These are phyloP conservation scores for Sericinus montela DNA, from an alignment of 2,888 invertebrate species.

Conservation along the genomic window DNA sequence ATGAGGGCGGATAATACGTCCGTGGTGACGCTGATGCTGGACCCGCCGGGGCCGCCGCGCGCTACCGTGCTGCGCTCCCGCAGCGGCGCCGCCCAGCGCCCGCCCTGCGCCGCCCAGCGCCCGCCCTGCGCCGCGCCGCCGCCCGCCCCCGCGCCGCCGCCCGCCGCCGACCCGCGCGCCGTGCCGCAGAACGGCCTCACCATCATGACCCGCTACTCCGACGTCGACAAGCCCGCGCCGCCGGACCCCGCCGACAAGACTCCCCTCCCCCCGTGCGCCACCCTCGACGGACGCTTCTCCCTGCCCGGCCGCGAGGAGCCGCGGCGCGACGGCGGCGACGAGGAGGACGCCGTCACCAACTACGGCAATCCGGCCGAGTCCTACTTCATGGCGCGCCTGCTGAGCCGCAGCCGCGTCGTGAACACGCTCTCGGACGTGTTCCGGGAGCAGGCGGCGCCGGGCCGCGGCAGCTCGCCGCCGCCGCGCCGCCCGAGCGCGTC, in stretches of 20 bases:
- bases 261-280: constrained; percentile 56
- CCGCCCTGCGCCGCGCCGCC: constrained; percentile 71
- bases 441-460: constrained; percentile 46
- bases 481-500: constrained; percentile 23
- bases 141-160: constrained; percentile 28
- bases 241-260: constrained; percentile 32
- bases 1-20: constrained; percentile 98
- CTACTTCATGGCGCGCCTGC: constrained; percentile 66
- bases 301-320: constrained; percentile 36
- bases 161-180: constrained; percentile 27
- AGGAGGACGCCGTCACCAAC: constrained; percentile 50
- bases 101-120: constrained; percentile 21
- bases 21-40: constrained; percentile 93
- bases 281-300: constrained; percentile 50
- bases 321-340: constrained; percentile 32
- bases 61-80: constrained; percentile 80
- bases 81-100: constrained; percentile 29
- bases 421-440: constrained; percentile 65
- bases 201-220: constrained; percentile 71
- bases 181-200: constrained; percentile 68
- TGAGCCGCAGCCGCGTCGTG: constrained; percentile 57
- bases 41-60: constrained; percentile 91
- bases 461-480: constrained; percentile 21
- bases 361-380: constrained; percentile 73
- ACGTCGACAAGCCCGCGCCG: constrained; percentile 44